These are phyloP conservation scores for Lucilia cuprina DNA, from an alignment of 1,140 invertebrate genomes.

Conservation along the genomic window DNA sequence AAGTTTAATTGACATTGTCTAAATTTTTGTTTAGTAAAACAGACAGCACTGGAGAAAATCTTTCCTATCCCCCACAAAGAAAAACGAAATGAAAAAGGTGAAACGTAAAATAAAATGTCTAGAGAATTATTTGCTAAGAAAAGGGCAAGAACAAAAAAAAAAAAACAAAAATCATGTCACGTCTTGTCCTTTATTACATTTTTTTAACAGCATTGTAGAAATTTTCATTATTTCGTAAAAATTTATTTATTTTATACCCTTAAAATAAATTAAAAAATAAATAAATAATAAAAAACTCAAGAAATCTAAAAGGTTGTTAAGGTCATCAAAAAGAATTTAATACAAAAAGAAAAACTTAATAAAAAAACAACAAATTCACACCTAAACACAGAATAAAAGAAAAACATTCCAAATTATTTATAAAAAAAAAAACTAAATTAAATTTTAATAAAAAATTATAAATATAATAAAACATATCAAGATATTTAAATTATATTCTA, in stretches of 20 bases:
- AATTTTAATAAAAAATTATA: no score
- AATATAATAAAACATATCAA: slow-evolving; percentile 9
- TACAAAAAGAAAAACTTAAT: background rate
- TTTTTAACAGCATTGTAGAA: background rate
- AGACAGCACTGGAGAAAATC: no score
- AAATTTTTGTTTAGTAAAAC: background rate
- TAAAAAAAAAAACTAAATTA: background rate
- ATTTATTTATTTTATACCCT: background rate
- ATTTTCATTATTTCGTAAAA: background rate
- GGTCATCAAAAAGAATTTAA: slow-evolving; percentile 27
- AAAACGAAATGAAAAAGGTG: background rate
- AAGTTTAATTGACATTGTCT: background rate
- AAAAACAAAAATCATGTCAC: slow-evolving; percentile 17
- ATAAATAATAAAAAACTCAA: slow-evolving; percentile 11
- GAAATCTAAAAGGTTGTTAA: slow-evolving; percentile 29
- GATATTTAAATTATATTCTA: slow-evolving; percentile 1
- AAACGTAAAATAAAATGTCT: background rate
- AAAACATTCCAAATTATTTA: slow-evolving; percentile 27
- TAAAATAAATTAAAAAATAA: background rate
- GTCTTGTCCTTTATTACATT: slow-evolving; percentile 33
- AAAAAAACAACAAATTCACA: slow-evolving; percentile 12
- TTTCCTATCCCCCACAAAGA: background rate
- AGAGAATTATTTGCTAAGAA: background rate
- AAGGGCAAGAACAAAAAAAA: background rate
- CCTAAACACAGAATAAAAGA: background rate